These are phyloP conservation scores for Sciurus vulgaris DNA, from an alignment of 2,797 vertebrate species.

Conservation along the genomic window DNA sequence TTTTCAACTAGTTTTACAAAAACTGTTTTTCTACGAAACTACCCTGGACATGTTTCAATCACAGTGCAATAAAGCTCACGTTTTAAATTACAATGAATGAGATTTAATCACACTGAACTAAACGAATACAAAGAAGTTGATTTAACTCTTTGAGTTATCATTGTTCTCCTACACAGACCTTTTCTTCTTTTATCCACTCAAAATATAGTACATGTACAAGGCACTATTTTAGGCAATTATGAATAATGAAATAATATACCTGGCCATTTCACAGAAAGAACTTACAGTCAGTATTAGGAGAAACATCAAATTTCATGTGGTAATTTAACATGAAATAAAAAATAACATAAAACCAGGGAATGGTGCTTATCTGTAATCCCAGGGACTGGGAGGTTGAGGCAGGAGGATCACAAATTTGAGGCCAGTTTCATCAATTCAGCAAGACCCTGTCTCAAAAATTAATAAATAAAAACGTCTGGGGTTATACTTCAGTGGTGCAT, in stretches of 20 bases:
- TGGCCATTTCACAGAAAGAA: neutral
- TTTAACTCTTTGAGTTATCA: neutral
- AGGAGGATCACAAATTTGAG: no score
- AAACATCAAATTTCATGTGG: neutral
- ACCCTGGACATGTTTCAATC: neutral
- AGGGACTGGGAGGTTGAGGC: no score
- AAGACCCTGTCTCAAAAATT: no score
- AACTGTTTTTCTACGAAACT: constrained; percentile 48
- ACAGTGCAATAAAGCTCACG: neutral
- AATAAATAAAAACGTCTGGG: no score
- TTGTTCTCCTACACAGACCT: neutral
- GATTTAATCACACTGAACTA: neutral
- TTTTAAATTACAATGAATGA: constrained; percentile 18
- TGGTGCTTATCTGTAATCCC: no score
- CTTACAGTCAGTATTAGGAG: neutral
- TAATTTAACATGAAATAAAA: neutral
- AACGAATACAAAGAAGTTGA: neutral
- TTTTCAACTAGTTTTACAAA: constrained; percentile 39
- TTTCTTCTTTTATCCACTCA: neutral
- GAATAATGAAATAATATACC: neutral
- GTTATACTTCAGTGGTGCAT: no score
- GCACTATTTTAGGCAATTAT: neutral
- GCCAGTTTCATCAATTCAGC: no score
- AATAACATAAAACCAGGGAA: neutral
- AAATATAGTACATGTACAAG: neutral